A percentile compares a stretch with the other conserved stretches of the same genome.
Conservation (phyloP, 2,888 invertebrate species). For the Nycteola revayana region DNA sequence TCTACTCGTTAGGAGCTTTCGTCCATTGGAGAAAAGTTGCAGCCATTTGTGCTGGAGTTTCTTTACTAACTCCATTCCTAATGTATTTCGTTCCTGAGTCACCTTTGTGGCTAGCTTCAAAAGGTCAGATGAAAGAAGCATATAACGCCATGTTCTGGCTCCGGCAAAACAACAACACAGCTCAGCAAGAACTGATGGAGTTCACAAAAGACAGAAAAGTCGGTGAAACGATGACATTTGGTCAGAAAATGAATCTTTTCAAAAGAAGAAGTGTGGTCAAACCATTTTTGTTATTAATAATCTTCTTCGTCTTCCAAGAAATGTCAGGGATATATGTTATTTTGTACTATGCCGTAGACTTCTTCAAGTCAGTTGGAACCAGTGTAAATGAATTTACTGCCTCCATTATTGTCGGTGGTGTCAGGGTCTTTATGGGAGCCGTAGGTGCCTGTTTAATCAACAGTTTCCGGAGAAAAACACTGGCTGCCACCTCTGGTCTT, state of each 20-base stretch:
- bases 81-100: constrained; percentile 86
- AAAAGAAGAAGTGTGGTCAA: constrained; percentile 83
- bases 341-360: constrained; percentile 86
- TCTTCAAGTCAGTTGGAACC: constrained; percentile 86
- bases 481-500: constrained; percentile 84
- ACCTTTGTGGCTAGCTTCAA: constrained; percentile 85
- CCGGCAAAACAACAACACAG: constrained; percentile 82
- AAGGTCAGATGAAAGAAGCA: constrained; percentile 82
- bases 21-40: constrained; percentile 86
- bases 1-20: constrained; percentile 85
- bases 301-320: constrained; percentile 87
- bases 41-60: constrained; percentile 83
- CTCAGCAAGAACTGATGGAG: constrained; percentile 84
- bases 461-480: constrained; percentile 82
- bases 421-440: constrained; percentile 85
- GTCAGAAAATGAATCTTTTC: constrained; percentile 64
- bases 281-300: constrained; percentile 84
- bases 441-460: constrained; percentile 85
- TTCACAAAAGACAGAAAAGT: constrained; percentile 73
- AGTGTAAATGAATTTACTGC: constrained; percentile 85
- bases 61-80: constrained; percentile 78
- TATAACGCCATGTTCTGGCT: constrained; percentile 85
- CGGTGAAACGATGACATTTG: constrained; percentile 61
- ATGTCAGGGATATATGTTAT: constrained; percentile 88
- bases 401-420: constrained; percentile 86